These are phyloP conservation scores for Acanthornis magna DNA, from an alignment of 2,797 vertebrate species.

Conservation along the genomic window DNA sequence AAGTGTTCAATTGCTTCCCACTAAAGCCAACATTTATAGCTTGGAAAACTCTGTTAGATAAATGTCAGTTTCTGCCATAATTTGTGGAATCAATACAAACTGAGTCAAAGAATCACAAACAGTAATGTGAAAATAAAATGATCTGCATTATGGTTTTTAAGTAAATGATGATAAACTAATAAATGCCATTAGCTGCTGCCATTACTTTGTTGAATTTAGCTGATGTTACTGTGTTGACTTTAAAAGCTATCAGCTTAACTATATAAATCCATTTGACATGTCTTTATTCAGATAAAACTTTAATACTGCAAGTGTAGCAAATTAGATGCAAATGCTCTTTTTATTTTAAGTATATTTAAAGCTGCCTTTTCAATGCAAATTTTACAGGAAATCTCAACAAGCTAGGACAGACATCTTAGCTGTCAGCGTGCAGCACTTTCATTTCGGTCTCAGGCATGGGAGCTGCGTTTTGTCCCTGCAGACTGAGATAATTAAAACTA, in stretches of 20 bases:
- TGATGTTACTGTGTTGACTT: constrained; percentile 78
- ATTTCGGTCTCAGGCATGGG: constrained; percentile 74
- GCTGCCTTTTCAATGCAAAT: constrained; percentile 87
- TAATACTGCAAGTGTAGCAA: constrained; percentile 94
- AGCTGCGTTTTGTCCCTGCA: constrained; percentile 75
- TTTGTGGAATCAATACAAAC: constrained; percentile 52
- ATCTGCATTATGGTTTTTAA: constrained; percentile 85
- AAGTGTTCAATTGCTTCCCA: constrained; percentile 49
- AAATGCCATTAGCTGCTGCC: constrained; percentile 80
- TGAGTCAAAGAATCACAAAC: constrained; percentile 67
- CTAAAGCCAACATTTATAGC: constrained; percentile 51
- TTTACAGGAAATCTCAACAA: constrained; percentile 88
- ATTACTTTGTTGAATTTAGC: constrained; percentile 76
- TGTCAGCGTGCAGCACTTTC: constrained; percentile 78
- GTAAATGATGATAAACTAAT: constrained; percentile 72
- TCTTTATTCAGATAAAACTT: constrained; percentile 98
- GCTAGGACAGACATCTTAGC: constrained; percentile 78
- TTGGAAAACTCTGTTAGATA: constrained; percentile 46
- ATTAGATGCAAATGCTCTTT: constrained; percentile 98
- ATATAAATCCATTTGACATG: constrained; percentile 98
- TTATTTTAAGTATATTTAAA: constrained; percentile 92
- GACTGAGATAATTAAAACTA: constrained; percentile 84
- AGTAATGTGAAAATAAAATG: constrained; percentile 79
- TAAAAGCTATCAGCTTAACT: constrained; percentile 87
- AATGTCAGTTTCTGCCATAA: constrained; percentile 55